Evolutionary conservation across 2,113 vertebrate species (phyloP).

Genomic region (Sigmodon hispidus): DNA sequence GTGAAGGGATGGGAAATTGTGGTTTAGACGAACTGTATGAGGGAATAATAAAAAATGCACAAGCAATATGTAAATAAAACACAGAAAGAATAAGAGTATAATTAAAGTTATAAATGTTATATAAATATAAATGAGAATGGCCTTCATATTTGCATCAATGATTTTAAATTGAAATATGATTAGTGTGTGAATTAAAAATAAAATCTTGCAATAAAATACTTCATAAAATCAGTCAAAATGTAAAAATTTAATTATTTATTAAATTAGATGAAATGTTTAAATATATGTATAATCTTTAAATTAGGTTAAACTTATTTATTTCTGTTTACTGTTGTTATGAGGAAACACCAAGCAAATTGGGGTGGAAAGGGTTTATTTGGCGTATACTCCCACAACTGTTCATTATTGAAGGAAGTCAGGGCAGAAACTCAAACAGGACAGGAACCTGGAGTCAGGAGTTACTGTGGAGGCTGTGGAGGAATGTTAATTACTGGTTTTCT

Average conservation of each 20-base stretch:
- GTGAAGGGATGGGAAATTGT: too few species aligned
- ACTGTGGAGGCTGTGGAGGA: too few species aligned
- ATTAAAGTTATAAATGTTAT: not conserved
- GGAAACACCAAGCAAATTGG: too few species aligned
- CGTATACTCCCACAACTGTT: too few species aligned
- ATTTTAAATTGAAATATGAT: not conserved
- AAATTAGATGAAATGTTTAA: not conserved
- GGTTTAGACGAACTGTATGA: too few species aligned
- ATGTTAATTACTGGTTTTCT: too few species aligned
- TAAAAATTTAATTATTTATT: not conserved
- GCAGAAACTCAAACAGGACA: too few species aligned
- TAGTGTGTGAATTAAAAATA: not conserved
- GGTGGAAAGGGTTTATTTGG: too few species aligned
- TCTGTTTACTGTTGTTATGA: too few species aligned
- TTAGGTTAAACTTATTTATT: not conserved
- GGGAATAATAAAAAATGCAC: too few species aligned
- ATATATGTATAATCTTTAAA: not conserved
- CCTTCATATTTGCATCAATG: not conserved
- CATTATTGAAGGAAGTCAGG: too few species aligned
- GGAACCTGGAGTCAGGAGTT: too few species aligned
- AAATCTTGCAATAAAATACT: not conserved
- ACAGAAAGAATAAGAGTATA: not conserved
- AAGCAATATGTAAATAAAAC: not conserved
- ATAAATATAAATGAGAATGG: not conserved
- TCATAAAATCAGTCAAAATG: not conserved